Evolutionary conservation across 2,113 vertebrate species (phyloP), one percentile per base, ranked within the genome.

Genomic region (Lipotes vexillifer): DNA sequence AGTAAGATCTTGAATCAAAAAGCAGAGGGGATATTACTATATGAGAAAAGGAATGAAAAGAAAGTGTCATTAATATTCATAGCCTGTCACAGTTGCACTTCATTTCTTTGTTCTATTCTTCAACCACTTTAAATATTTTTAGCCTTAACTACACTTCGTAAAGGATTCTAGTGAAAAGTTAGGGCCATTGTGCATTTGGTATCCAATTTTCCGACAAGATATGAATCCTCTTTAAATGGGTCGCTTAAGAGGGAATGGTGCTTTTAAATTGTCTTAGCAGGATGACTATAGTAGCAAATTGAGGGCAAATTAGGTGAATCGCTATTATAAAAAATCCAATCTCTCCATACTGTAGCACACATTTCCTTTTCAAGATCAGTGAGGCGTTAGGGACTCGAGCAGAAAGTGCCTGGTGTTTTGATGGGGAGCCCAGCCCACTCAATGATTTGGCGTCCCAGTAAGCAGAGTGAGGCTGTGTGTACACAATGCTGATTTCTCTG

Each of bases 61-160:
- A 86, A 94, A 72, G 41, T 25, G 17, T 89, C 95, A 90, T 97
- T 96, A 97, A 96, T 97, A 98, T 98, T 97, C 96, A 97, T 86
- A 95, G 5, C 71, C 69, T 96, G 90, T 96, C 85, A 81, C n/a
- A 95, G 87, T 96, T 94, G 59, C 33, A 72, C 65, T 96, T 97
- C 84, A 97, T 90, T 88, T 97, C 90, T 97, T 97, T 97, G 95
- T 97, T 97, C 96, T 97, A 95, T 87, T 96, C 84, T 98, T 97
- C 97, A 97, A 94, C 78, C 93, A 57, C 81, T 97, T 97, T 94
- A 97, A 97, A 95, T 97, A 96, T 95, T 97, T 97, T 96, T 96
- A 88, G 80, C 85, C 61, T 96, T 97, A 93, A 82, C 75, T 94
- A 69, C 46, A 94, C 84, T 86, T 82, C 78, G 49, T 90, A 96